Evolutionary conservation across 92 coral and sea anemone species (phyloP), one percentile per base, ranked within the genome.

Genomic region (Hydrozoanthus gracilis): DNA sequence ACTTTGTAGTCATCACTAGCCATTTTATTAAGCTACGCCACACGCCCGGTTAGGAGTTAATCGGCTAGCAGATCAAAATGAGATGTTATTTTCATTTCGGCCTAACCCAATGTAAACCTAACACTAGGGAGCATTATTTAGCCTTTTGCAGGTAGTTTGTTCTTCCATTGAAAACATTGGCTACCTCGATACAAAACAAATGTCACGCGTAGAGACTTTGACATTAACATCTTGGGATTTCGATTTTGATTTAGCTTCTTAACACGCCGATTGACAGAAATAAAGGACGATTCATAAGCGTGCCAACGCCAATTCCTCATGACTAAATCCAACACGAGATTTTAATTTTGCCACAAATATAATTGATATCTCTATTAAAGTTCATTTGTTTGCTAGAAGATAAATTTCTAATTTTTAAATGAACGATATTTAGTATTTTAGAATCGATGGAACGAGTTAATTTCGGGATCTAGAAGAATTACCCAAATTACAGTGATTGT

Each of bases 281-380:
- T 80, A 49, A 13, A 47, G 72, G 46, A 16, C 85, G 47, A 70
- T 67, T 80, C 46, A 12, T 80, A 27, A 27, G 39, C 39, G 39
- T 27, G 2, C 39, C 60, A 66, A 1, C 15, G 73, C 75, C 48
- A 80, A 80, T 65, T 11, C 85, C 61, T 64, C 9, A 18, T 5
- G 74, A 45, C 74, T 65, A 65, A 65, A 65, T 65, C 87, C 73
- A 84, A 82, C 39, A 82, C 76, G 89, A 92, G 71, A 75, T 82
- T 90, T 90, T 92, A 92, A 92, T 92, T 90, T 90, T 83, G 93
- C 90, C 73, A 64, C 91, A 85, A 83, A 84, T 79, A 87, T 89
- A 90, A 90, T 92, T 89, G 91, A 74, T 79, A 90, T 55, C 83
- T 90, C 95, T 87, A 92, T 92, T 92, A 92, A 92, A 92, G 91